phyloP scores from a whole-genome alignment of 2,888 invertebrate genomes.

The Trilocha varians region DNA sequence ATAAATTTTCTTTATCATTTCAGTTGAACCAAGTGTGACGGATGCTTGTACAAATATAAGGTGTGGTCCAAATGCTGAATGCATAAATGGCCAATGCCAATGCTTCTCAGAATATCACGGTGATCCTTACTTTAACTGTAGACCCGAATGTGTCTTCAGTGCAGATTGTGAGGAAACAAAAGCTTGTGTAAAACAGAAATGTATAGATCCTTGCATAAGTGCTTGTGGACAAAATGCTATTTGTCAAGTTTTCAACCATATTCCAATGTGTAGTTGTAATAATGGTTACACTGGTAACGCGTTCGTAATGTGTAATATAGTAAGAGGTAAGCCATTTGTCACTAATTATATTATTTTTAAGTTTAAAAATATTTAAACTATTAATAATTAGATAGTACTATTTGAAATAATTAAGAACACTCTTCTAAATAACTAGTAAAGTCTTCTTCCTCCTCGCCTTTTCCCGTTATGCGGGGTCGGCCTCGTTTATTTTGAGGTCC shows the following conservation, averaged over 20 bases:
- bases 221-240: slow-evolving; percentile 78
- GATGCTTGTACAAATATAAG: slow-evolving; percentile 81
- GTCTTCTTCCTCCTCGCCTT: no score
- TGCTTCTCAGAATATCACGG: slow-evolving; percentile 83
- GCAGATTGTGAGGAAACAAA: slow-evolving; percentile 79
- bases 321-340: slow-evolving; percentile 62
- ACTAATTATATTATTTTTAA: no score
- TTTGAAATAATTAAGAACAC: no score
- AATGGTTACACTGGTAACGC: slow-evolving; percentile 76
- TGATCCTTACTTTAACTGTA: slow-evolving; percentile 81
- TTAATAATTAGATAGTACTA: no score
- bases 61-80: slow-evolving; percentile 79
- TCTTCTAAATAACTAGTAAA: no score
- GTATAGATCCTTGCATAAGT: slow-evolving; percentile 81
- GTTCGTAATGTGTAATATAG: slow-evolving; percentile 58
- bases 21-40: slow-evolving; percentile 46
- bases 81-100: slow-evolving; percentile 78
- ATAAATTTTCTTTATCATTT: slow-evolving; percentile 14
- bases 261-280: slow-evolving; percentile 79
- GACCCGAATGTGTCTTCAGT: slow-evolving; percentile 85
- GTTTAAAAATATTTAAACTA: no score
- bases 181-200: slow-evolving; percentile 84
- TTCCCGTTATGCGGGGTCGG: no score
- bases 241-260: slow-evolving; percentile 77
- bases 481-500: no score